Evolutionary conservation across 1,140 invertebrate genomes (phyloP), one percentile per base, ranked within the genome.

Genomic region (Drosophila busckii): DNA sequence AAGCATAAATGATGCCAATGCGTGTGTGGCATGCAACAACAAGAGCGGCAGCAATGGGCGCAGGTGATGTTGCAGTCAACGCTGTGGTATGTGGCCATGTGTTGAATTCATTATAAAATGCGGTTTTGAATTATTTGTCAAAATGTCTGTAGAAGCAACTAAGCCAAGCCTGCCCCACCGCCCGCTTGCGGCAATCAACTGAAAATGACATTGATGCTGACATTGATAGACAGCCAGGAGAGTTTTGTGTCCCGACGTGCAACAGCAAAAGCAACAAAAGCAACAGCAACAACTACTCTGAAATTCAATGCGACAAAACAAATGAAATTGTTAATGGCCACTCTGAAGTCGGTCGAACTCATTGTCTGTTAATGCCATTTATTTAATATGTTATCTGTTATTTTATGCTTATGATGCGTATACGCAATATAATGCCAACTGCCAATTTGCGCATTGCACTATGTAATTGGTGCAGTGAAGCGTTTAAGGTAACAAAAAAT

Each of bases 81-180:
- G 8, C 42, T 42, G 34, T 15, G 20, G 8, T 17, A 16, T 17
- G 9, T 23, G 25, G 12, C 8, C 17, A 32, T n/a, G 10, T 10
- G 19, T 29, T 40, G 44, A 71, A 78, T 78, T 80, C 67, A 76
- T 80, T 80, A 80, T 71, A 68, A 64, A 78, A 64, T 78, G 73
- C 37, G 68, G 60, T 73, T n/a, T 73, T 61, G 61, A 84, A 69
- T 78, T 84, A 84, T 78, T 73, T 84, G 78, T 84, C 78, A 69
- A 49, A 63, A 54, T 63, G 59, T 38, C 29, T 38, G 28, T 46
- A 44, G 67, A n/a, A n/a, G n/a, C n/a, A n/a, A n/a, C n/a, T 62
- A 54, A 49, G 64, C 56, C 67, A 61, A 61, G 58, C 41, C 29
- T 45, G 28, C 25, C 60, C 31, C 41, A 10, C 12, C 15, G 12